These are phyloP conservation scores for Phortica okadai DNA, from an alignment of 2,888 invertebrate species.

Conservation along the genomic window DNA sequence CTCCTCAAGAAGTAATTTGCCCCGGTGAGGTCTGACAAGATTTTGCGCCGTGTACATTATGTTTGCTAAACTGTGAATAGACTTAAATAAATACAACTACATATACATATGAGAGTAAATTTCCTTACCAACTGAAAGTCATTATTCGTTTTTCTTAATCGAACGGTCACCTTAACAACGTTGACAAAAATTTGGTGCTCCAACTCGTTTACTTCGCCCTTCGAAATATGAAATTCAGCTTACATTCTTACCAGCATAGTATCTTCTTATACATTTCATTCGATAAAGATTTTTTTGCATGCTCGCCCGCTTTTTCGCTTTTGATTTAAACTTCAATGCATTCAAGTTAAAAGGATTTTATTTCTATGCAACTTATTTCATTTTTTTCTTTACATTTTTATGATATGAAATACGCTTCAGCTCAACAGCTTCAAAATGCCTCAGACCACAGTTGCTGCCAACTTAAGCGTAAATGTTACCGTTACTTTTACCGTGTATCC, in stretches of 20 bases:
- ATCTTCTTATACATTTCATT: not conserved
- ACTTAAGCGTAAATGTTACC: slow-evolving; percentile 25
- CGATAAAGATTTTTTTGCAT: slow-evolving; percentile 35
- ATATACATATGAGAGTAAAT: not conserved
- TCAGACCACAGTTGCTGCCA: slow-evolving; percentile 1
- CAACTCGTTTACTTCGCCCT: too few species aligned
- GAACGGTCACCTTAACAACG: too few species aligned
- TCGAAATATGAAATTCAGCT: too few species aligned
- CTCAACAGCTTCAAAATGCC: slow-evolving; percentile 37
- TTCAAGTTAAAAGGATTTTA: slow-evolving; percentile 61
- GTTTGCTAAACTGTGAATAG: slow-evolving; percentile 25
- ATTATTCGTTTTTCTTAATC: not conserved
- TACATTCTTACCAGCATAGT: not conserved
- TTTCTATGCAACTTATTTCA: not conserved
- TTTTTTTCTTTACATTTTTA: slow-evolving; percentile 46
- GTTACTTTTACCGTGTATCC: slow-evolving; percentile 30
- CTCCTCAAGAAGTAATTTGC: slow-evolving; percentile 61
- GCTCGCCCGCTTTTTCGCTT: slow-evolving; percentile 12
- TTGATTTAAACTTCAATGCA: slow-evolving; percentile 51
- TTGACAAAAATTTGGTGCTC: too few species aligned
- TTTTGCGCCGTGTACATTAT: slow-evolving; percentile 15
- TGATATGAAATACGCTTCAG: slow-evolving; percentile 63
- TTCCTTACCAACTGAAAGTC: not conserved
- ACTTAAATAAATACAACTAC: not conserved
- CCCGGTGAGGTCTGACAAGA: not conserved